phyloP scores from a whole-genome alignment of 2,113 vertebrate species.

The Aegotheles bennettii region DNA sequence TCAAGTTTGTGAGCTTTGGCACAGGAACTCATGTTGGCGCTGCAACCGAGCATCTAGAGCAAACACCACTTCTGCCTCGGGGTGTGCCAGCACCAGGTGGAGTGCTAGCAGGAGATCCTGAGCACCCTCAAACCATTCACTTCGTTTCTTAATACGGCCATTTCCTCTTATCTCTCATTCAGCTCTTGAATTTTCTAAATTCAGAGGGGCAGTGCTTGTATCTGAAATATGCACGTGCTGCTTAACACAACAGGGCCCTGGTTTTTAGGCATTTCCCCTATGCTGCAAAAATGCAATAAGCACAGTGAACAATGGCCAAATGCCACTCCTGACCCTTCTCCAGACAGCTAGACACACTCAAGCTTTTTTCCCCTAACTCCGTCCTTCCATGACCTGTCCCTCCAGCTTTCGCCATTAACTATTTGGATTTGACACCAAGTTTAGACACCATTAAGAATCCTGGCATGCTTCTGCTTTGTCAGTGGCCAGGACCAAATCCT shows the following conservation, averaged over 20 bases:
- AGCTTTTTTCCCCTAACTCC: neutral
- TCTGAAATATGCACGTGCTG: accelerated
- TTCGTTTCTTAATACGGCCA: neutral
- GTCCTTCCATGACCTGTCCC: neutral
- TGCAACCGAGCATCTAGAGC: neutral
- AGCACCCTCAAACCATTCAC: neutral
- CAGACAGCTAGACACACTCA: neutral
- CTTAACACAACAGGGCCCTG: neutral
- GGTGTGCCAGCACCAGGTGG: accelerated
- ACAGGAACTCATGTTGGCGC: accelerated
- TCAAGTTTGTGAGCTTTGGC: neutral
- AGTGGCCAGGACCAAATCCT: neutral
- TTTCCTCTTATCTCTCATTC: neutral
- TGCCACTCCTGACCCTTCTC: neutral
- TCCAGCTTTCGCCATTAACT: neutral
- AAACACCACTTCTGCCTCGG: neutral
- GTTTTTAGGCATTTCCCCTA: neutral
- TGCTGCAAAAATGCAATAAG: neutral
- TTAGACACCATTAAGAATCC: neutral
- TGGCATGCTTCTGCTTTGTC: neutral
- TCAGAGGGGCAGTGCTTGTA: neutral
- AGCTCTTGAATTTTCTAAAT: neutral
- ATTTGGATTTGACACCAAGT: neutral
- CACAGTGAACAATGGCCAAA: accelerated
- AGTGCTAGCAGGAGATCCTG: neutral